Evolutionary conservation across 2,113 vertebrate genomes (phyloP).

Genomic region (Dasyurus viverrinus): DNA sequence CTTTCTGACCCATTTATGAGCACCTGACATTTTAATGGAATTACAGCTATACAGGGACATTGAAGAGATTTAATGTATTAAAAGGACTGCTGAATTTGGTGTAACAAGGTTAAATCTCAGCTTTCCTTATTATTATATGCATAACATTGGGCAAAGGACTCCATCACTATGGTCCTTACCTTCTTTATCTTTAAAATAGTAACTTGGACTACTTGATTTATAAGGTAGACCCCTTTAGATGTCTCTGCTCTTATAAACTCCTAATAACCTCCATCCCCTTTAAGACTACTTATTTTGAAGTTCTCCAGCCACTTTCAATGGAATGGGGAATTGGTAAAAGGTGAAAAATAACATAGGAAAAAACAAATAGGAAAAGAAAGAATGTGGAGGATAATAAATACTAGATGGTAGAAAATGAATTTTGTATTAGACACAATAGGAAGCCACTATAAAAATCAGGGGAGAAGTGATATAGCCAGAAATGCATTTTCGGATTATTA

Average conservation of each 20-base stretch:
- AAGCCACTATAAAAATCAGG: not conserved
- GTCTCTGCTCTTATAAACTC: not conserved
- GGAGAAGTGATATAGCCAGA: not conserved
- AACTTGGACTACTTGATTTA: not conserved
- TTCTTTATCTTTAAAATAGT: not conserved
- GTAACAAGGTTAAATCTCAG: not conserved
- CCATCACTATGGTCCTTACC: not conserved
- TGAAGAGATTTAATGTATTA: not conserved
- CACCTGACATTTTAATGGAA: not conserved
- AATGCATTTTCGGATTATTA: not conserved
- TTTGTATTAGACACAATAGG: not conserved
- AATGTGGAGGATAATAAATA: not conserved
- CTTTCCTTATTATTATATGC: not conserved
- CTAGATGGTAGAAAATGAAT: not conserved
- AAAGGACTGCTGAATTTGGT: not conserved
- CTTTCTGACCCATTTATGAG: slow-evolving; percentile 11
- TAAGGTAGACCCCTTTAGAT: not conserved
- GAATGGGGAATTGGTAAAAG: not conserved
- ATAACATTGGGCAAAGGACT: not conserved
- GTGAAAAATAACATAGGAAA: not conserved
- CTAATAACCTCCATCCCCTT: not conserved
- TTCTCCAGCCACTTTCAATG: not conserved
- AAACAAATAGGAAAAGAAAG: not conserved
- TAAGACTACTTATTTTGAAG: not conserved
- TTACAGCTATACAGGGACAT: not conserved